A percentile compares a stretch with the other conserved stretches of the same genome.
phyloP scores from a whole-genome alignment of 1,140 invertebrate genomes.

The Nixonia krombeini region DNA sequence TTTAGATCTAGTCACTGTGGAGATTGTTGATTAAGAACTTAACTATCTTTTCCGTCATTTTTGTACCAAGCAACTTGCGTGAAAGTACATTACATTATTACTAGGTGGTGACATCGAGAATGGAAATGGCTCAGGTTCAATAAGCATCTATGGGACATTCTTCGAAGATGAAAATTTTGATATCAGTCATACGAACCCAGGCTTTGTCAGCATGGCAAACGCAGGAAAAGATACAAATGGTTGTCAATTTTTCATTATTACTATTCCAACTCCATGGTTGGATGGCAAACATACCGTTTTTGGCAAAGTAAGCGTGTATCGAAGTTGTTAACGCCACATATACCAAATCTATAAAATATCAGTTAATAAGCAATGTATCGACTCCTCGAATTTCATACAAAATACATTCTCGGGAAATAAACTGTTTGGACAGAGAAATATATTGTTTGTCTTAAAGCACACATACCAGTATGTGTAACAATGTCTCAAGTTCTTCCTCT shows the following conservation, averaged over 20 bases:
- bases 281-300: constrained; percentile 94
- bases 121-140: constrained; percentile 83
- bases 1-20: no score
- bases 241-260: constrained; percentile 97
- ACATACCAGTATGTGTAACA: no score
- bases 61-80: no score
- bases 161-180: constrained; percentile 97
- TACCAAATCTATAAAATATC: no score
- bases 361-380: no score
- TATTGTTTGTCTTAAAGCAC: not conserved
- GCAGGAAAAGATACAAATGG: constrained; percentile 87
- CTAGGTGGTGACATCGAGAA: constrained; percentile 84
- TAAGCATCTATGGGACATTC: constrained; percentile 91
- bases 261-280: constrained; percentile 90
- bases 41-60: no score
- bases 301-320: constrained; percentile 92
- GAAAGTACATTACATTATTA: constrained; percentile 2
- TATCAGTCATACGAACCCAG: constrained; percentile 88
- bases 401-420: no score
- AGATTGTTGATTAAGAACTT: no score
- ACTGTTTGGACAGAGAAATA: no score
- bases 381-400: no score
- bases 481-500: no score
- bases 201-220: constrained; percentile 97
- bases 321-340: no score